Conservation (phyloP, 2,113 vertebrate genomes). For the Eclectus roratus region DNA sequence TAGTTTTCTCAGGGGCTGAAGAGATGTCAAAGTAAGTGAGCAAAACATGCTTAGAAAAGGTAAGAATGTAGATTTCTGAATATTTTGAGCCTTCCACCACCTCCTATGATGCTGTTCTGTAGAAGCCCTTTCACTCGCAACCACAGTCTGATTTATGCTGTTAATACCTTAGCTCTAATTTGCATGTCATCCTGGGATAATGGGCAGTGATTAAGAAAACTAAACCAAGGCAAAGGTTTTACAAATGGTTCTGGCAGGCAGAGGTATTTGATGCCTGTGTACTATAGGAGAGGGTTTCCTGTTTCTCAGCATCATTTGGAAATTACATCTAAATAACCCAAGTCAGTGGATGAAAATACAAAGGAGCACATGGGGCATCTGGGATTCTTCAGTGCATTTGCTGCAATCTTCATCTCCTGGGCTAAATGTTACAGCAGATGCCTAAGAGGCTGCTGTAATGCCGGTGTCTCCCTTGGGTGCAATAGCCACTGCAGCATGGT, state of each 20-base stretch:
- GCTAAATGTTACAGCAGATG: not conserved
- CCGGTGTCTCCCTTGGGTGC: not conserved
- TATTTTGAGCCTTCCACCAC: not conserved
- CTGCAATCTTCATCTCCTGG: not conserved
- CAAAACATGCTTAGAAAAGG: not conserved
- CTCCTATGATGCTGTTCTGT: not conserved
- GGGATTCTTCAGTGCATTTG: not conserved
- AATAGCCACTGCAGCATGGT: not conserved
- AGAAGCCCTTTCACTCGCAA: not conserved
- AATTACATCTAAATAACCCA: not conserved
- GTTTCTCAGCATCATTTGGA: not conserved
- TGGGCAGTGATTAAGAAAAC: not conserved
- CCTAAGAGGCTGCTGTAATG: not conserved
- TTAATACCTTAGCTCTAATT: constrained; percentile 51
- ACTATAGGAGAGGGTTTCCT: not conserved
- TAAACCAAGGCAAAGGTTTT: not conserved
- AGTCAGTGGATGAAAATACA: not conserved
- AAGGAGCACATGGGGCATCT: not conserved
- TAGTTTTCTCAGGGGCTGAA: not conserved
- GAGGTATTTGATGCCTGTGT: not conserved
- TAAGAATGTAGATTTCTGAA: not conserved
- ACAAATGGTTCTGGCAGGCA: not conserved
- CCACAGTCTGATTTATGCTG: constrained; percentile 11
- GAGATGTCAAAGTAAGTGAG: not conserved
- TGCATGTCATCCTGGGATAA: constrained; percentile 24